Evolutionary conservation across 1,140 invertebrate genomes (phyloP), one percentile per base, ranked within the genome.

Genomic region (Musca vetustissima): DNA sequence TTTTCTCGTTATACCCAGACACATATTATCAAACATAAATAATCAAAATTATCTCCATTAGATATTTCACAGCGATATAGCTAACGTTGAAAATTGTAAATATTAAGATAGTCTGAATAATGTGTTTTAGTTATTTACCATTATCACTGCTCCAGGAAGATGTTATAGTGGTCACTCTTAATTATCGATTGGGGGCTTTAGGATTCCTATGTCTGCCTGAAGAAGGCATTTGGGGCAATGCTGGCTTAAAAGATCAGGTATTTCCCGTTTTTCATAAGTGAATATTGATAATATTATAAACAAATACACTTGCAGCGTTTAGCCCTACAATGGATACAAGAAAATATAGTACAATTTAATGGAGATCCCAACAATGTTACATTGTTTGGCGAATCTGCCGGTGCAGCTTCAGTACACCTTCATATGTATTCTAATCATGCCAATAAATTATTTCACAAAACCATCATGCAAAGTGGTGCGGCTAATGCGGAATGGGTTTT

Each of bases 151-250:
- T 87, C 1, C 77, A 84, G 17, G 80, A 89, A 72, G 85, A 86
- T 50, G 79, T 90, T 0, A 81, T 92, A 11, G 69, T 91, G 0
- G 87, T 92, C 0, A 87, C 87, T 2, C 81, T 91, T 4, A 90
- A 90, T 75, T 92, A 92, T 78, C 84, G 91, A 69, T 76, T 90
- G 2, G 87, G 87, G 19, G 76, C 83, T 22, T 81, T 88, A 14
- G 69, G 69, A 66, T 91, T 89, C 72, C 73, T 91, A 2, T 87
- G 86, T 72, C 70, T 87, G 13, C 78, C 85, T 2, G 79, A 81
- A 67, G 77, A 75, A 15, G 78, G 77, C 67, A 80, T 85, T 32
- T 83, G 84, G 55, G 89, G 89, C 13, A 89, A 90, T 79, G 87
- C 85, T 43, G 88, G 88, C 2, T 75, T 90, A 15, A 88, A 87